These are phyloP conservation scores for Habrosyne pyritoides DNA, from an alignment of 2,888 invertebrate genomes.

Conservation along the genomic window DNA sequence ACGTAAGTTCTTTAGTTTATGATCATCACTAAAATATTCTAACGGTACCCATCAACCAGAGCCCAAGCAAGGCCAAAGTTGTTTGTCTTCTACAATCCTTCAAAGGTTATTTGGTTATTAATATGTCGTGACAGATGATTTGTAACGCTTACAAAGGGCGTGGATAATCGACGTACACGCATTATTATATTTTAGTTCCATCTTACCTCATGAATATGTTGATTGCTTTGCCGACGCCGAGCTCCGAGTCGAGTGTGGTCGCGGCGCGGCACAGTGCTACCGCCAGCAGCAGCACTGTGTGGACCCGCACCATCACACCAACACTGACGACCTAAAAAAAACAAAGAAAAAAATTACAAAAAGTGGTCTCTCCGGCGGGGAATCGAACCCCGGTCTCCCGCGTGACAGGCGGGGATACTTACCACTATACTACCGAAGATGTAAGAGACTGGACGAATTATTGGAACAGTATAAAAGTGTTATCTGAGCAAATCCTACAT, in stretches of 20 bases:
- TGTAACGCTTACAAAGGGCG: not conserved
- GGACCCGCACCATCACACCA: conserved; percentile 77
- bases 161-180: conserved; percentile 3
- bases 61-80: not conserved
- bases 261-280: conserved; percentile 86
- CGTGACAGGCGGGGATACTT: conserved; percentile 82
- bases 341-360: conserved; percentile 11
- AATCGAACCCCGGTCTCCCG: conserved; percentile 82
- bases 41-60: not conserved
- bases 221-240: conserved; percentile 91
- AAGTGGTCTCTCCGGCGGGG: conserved; percentile 68
- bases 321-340: conserved; percentile 49
- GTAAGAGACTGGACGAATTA: not conserved
- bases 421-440: conserved; percentile 81
- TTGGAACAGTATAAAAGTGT: not conserved
- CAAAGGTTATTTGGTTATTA: not conserved
- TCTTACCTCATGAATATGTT: conserved; percentile 88
- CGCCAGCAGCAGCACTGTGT: conserved; percentile 79
- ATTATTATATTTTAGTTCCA: not conserved
- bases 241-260: conserved; percentile 82
- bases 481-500: no score
- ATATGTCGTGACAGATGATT: not conserved
- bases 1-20: not conserved
- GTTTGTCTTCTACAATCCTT: not conserved
- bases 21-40: not conserved